Evolutionary conservation across 2,888 invertebrate genomes (phyloP).

Genomic region (Tachina fera): DNA sequence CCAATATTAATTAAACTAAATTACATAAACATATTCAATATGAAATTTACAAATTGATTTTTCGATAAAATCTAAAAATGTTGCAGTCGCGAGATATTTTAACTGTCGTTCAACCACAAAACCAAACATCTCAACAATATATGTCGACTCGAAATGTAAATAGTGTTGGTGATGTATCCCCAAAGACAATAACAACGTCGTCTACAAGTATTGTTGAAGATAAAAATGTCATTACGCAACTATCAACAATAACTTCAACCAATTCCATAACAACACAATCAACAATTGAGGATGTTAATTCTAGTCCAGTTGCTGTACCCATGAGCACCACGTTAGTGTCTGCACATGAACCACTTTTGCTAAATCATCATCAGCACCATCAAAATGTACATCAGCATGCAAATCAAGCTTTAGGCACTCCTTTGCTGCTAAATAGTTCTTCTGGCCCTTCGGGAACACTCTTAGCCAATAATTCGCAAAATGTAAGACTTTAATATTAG

Average conservation of each 20-base stretch:
- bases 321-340: constrained; percentile 50
- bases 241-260: constrained; percentile 47
- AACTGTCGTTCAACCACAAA: constrained; percentile 35
- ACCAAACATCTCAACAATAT: constrained; percentile 31
- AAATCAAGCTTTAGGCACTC: constrained; percentile 29
- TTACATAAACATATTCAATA: not conserved
- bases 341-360: constrained; percentile 52
- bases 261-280: constrained; percentile 28
- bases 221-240: constrained; percentile 53
- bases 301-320: constrained; percentile 30
- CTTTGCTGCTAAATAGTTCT: constrained; percentile 43
- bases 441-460: constrained; percentile 51
- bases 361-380: constrained; percentile 53
- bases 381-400: constrained; percentile 49
- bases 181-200: constrained; percentile 73
- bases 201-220: constrained; percentile 51
- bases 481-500: constrained; percentile 68
- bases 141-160: constrained; percentile 53
- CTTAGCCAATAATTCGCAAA: constrained; percentile 71
- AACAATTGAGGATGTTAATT: constrained; percentile 30
- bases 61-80: constrained; percentile 47
- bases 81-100: constrained; percentile 61
- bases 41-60: constrained; percentile 18
- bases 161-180: constrained; percentile 41
- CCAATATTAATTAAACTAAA: constrained; percentile 23